Evolutionary conservation across 2,888 invertebrate genomes (phyloP).

Genomic region (Acrocera orbiculus): DNA sequence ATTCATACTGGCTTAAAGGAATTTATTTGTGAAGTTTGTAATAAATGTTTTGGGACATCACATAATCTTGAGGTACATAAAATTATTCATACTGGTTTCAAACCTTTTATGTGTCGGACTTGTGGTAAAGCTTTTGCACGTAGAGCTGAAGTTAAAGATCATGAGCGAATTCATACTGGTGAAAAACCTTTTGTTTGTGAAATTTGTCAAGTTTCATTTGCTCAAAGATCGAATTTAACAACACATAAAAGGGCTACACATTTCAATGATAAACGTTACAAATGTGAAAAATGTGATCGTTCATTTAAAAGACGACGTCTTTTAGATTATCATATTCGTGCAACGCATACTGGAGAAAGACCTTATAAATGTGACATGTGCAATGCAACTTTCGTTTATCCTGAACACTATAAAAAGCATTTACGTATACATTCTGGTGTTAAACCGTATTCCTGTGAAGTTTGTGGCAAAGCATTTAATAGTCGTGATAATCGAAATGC

Average conservation of each 20-base stretch:
- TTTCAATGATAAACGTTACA: conserved; percentile 54
- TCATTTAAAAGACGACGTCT: conserved; percentile 49
- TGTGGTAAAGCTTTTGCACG: conserved; percentile 60
- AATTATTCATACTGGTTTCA: conserved; percentile 58
- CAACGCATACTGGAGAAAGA: conserved; percentile 62
- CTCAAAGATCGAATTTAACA: conserved; percentile 65
- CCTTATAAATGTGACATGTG: conserved; percentile 58
- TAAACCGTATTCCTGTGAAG: conserved; percentile 57
- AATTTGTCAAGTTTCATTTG: conserved; percentile 58
- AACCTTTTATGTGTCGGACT: conserved; percentile 48
- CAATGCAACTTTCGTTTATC: conserved; percentile 62
- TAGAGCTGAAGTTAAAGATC: conserved; percentile 61
- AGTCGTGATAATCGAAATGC: conserved; percentile 71
- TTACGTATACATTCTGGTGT: conserved; percentile 59
- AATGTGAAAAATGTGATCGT: conserved; percentile 52
- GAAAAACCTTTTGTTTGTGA: conserved; percentile 66
- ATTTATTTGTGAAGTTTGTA: conserved; percentile 21
- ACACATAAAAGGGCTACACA: conserved; percentile 66
- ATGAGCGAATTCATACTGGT: conserved; percentile 62
- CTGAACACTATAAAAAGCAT: conserved; percentile 68
- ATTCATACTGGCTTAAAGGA: conserved; percentile 50
- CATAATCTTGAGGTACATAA: conserved; percentile 64
- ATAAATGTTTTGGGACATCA: conserved; percentile 57
- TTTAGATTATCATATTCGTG: conserved; percentile 64
- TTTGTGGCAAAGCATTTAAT: conserved; percentile 70